Evolutionary conservation across 2,113 vertebrate species (phyloP).

Genomic region (Rutilus rutilus): DNA sequence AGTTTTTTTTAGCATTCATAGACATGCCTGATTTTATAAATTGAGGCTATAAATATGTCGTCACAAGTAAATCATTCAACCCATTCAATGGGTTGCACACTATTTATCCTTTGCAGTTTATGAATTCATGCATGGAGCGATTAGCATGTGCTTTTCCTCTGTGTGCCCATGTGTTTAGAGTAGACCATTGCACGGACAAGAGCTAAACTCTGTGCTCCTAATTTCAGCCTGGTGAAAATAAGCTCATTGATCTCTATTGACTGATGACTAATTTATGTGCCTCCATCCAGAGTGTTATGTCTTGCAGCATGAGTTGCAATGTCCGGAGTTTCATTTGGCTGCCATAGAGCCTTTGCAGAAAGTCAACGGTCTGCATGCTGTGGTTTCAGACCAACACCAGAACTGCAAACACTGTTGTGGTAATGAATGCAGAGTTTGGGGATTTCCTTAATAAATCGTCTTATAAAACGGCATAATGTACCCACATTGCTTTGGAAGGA

Average conservation of each 20-base stretch:
- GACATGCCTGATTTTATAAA: neutral
- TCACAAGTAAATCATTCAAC: neutral
- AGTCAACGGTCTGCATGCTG: neutral
- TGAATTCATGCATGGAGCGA: neutral
- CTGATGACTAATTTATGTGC: constrained; percentile 43
- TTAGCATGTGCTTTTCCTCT: neutral
- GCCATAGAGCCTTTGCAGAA: neutral
- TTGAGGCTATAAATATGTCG: neutral
- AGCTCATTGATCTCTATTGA: constrained; percentile 49
- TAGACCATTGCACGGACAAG: neutral
- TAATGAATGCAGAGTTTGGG: neutral
- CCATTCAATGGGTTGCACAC: neutral
- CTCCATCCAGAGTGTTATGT: neutral
- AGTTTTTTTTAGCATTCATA: neutral
- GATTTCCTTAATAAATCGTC: neutral
- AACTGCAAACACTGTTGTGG: neutral
- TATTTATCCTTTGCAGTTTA: neutral
- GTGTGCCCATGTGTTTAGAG: neutral
- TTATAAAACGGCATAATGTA: neutral
- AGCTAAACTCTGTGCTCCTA: constrained; percentile 6
- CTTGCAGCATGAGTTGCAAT: constrained; percentile 29
- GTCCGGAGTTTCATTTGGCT: constrained; percentile 25
- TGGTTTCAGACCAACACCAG: neutral
- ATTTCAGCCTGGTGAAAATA: constrained; percentile 45
- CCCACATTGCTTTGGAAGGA: neutral